Conservation (phyloP, 2,113 vertebrate species). For the Corythornis madagascariensis region DNA sequence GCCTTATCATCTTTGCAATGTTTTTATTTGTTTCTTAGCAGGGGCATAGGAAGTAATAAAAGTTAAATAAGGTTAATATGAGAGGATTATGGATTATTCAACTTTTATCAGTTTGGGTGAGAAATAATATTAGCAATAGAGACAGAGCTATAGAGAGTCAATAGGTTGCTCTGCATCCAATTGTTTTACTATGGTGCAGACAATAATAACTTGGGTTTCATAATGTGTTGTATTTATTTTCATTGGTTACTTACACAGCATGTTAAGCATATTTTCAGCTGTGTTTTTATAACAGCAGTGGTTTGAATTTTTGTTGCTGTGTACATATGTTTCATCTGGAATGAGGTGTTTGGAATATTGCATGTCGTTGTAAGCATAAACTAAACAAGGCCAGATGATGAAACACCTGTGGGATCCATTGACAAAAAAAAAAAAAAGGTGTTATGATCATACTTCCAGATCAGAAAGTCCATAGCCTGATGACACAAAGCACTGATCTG, state of each 20-base stretch:
- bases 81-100: background rate
- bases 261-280: background rate
- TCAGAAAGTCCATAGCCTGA: background rate
- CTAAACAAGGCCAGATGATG: background rate
- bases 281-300: background rate
- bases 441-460: background rate
- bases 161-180: background rate
- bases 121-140: constrained; percentile 1
- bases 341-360: background rate
- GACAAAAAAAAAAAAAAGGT: background rate
- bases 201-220: background rate
- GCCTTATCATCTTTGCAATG: background rate
- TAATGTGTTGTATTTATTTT: background rate
- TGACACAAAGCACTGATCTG: background rate
- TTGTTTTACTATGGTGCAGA: background rate
- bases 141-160: background rate
- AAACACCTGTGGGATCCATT: background rate
- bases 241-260: background rate
- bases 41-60: background rate
- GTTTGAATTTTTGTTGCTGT: background rate
- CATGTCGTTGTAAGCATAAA: background rate
- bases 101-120: background rate
- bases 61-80: constrained; percentile 4
- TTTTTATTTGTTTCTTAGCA: constrained; percentile 6
- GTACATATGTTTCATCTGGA: background rate